Evolutionary conservation across 2,888 invertebrate species (phyloP).

Genomic region (Trichogramma evanescens): DNA sequence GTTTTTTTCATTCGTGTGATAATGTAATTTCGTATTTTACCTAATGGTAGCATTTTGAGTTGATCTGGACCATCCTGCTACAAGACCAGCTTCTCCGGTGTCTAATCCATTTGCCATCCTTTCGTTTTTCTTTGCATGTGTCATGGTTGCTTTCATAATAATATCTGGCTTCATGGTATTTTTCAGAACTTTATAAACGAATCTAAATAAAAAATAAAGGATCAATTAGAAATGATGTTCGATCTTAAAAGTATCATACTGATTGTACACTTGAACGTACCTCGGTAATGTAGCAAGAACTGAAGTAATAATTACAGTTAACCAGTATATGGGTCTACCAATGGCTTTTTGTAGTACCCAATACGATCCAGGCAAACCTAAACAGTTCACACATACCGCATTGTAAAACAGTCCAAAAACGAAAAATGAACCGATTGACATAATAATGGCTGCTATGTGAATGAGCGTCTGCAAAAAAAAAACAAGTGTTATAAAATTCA

Average conservation of each 20-base stretch:
- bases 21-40: constrained; percentile 24
- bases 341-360: constrained; percentile 78
- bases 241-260: background rate
- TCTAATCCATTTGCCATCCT: constrained; percentile 31
- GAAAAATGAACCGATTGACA: constrained; percentile 77
- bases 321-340: constrained; percentile 71
- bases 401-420: constrained; percentile 79
- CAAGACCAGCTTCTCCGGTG: constrained; percentile 35
- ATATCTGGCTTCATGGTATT: constrained; percentile 68
- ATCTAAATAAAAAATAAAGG: constrained; percentile 46
- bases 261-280: constrained; percentile 47
- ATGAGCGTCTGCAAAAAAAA: constrained; percentile 69
- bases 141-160: constrained; percentile 60
- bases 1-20: background rate
- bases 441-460: constrained; percentile 67
- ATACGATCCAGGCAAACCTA: constrained; percentile 79
- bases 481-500: constrained; percentile 6
- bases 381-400: constrained; percentile 70
- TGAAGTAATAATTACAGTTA: constrained; percentile 68
- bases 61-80: constrained; percentile 43
- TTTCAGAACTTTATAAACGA: constrained; percentile 62
- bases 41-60: constrained; percentile 44
- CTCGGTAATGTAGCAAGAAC: constrained; percentile 76
- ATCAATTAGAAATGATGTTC: background rate
- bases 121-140: constrained; percentile 25